phyloP scores from a whole-genome alignment of 2,888 invertebrate genomes.

The Archips xylosteana region DNA sequence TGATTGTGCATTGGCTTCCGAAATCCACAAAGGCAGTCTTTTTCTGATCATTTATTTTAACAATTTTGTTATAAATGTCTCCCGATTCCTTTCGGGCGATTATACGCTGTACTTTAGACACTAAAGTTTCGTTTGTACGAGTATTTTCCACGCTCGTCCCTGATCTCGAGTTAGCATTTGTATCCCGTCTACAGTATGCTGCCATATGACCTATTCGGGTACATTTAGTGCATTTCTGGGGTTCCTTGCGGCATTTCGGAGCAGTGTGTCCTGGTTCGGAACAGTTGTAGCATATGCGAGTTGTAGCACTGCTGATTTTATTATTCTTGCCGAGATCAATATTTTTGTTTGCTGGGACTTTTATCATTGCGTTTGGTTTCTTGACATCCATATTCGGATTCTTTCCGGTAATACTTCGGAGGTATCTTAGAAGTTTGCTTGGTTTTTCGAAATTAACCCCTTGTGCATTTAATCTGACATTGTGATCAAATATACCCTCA shows the following conservation, averaged over 20 bases:
- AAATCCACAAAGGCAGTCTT: conserved; percentile 40
- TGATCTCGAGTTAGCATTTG: neutral
- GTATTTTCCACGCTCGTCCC: no score
- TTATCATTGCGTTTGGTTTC: neutral
- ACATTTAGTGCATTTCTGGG: conserved; percentile 16
- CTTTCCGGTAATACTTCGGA: conserved; percentile 29
- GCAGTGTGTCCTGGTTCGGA: conserved; percentile 18
- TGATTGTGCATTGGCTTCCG: conserved; percentile 43
- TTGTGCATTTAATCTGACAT: conserved; percentile 43
- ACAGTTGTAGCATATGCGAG: conserved; percentile 10
- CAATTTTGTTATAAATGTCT: conserved; percentile 11
- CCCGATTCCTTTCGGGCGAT: neutral
- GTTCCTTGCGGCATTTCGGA: conserved; percentile 4
- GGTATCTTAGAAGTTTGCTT: conserved; percentile 17
- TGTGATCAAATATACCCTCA: conserved; percentile 44
- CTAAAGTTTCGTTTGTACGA: neutral
- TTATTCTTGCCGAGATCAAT: neutral
- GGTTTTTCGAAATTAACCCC: conserved; percentile 32
- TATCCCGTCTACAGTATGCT: conserved; percentile 4
- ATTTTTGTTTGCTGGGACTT: neutral
- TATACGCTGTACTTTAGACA: neutral
- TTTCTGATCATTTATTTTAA: conserved; percentile 26
- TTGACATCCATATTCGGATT: neutral
- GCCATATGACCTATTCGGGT: conserved; percentile 9
- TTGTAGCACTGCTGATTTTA: neutral